Evolutionary conservation across 1,140 invertebrate genomes (phyloP).

Genomic region (Cydia fagiglandana): DNA sequence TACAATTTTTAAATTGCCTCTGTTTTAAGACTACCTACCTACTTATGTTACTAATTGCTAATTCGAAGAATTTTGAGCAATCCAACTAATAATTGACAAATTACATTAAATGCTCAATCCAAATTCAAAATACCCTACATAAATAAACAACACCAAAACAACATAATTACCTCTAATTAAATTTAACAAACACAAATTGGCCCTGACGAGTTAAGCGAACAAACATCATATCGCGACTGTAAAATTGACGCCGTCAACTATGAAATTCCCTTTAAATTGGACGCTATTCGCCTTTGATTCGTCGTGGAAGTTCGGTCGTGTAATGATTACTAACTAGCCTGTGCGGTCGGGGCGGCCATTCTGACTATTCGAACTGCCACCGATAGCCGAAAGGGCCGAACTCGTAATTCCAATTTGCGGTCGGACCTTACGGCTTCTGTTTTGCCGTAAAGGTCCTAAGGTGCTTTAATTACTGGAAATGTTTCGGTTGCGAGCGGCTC

Average conservation of each 20-base stretch:
- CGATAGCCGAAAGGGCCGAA: constrained; percentile 49
- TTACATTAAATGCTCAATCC: background rate
- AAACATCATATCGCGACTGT: constrained; percentile 46
- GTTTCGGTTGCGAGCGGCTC: background rate
- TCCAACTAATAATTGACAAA: background rate
- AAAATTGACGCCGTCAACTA: constrained; percentile 58
- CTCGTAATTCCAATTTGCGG: constrained; percentile 58
- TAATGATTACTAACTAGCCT: constrained; percentile 62
- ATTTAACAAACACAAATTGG: constrained; percentile 49
- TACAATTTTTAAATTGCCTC: too few species aligned
- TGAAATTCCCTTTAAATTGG: constrained; percentile 61
- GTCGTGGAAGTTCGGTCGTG: constrained; percentile 47
- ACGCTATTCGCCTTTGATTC: constrained; percentile 52
- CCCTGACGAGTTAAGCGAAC: constrained; percentile 30
- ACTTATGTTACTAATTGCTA: too few species aligned
- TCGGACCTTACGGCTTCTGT: constrained; percentile 36
- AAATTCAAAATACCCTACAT: background rate
- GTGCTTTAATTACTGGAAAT: constrained; percentile 1
- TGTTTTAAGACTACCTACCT: too few species aligned
- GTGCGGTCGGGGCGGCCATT: constrained; percentile 21
- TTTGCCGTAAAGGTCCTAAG: background rate
- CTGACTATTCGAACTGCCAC: constrained; percentile 32
- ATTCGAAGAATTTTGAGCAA: background rate
- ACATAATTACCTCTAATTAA: constrained; percentile 33
- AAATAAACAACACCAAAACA: background rate